These are phyloP conservation scores for Caretta caretta DNA, from an alignment of 2,113 vertebrate species.

Conservation along the genomic window DNA sequence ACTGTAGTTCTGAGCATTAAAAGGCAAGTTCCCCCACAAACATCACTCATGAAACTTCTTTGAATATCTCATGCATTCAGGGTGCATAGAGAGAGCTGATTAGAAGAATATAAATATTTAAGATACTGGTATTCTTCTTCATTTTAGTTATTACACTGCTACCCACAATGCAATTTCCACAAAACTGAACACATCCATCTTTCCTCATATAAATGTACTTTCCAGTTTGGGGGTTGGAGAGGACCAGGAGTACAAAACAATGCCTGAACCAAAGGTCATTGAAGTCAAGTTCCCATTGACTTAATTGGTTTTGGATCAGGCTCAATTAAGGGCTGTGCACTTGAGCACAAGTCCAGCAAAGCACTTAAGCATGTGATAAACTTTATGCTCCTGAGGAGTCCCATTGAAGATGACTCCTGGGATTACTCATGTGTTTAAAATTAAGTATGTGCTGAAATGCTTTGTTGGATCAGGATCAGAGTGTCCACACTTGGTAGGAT, in stretches of 20 bases:
- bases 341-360: background rate
- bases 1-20: background rate
- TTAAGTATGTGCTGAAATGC: background rate
- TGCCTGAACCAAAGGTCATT: background rate
- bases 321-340: background rate
- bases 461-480: background rate
- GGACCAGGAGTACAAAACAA: background rate
- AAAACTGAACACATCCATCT: background rate
- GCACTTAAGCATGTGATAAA: background rate
- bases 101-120: constrained; percentile 33
- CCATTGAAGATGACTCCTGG: background rate
- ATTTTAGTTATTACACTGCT: constrained; percentile 23
- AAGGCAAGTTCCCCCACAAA: background rate
- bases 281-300: background rate
- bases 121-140: constrained; percentile 14
- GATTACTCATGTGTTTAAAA: background rate
- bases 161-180: background rate
- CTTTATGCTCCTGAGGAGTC: background rate
- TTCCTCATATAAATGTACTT: background rate
- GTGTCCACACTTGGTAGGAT: background rate
- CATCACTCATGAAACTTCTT: background rate
- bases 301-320: background rate
- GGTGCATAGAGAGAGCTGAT: constrained; percentile 21
- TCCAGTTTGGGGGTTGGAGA: background rate
- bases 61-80: constrained; percentile 12